Base-by-base conservation (phyloP, 2,113 vertebrate genomes). In the Ctenodactylus gundi region DNA sequence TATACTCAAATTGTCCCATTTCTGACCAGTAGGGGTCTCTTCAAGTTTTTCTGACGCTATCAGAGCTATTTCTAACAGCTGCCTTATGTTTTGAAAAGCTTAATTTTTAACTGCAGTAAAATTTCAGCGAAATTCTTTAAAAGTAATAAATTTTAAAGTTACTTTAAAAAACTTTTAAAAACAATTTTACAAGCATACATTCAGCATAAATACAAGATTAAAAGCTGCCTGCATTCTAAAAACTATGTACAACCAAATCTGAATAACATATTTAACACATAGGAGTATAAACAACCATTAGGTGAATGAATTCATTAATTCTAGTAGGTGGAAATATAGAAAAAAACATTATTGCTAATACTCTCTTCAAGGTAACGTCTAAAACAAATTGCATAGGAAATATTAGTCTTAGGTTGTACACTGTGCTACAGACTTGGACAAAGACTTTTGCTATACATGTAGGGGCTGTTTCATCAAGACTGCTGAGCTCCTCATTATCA, bases 101-200 rank as follows among this genome's bases (percentile, higher is more conserved):
- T 90, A 92, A 82, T 44, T 90, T 94, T 94, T 90, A 95, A 90
- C 62, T 55, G 67, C 31, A 85, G 72, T 41, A 77, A 44, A 88
- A 96, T 64, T 80, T 67, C 57, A 88, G 72, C 18, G n/a, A n/a
- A n/a, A n/a, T n/a, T n/a, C n/a, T n/a, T n/a, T n/a, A n/a, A n/a
- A n/a, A n/a, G n/a, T n/a, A n/a, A n/a, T n/a, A n/a, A n/a, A n/a
- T n/a, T n/a, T n/a, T n/a, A n/a, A n/a, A n/a, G n/a, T n/a, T n/a
- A n/a, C n/a, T n/a, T n/a, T n/a, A n/a, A n/a, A n/a, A n/a, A n/a
- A n/a, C n/a, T n/a, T n/a, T n/a, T 44, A 93, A 49, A 34, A 88
- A 39, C 70, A 85, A 62, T 70, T 92, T 57, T 67, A 53, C 92
- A 96, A 75, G 67, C 68, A 85, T 23, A 62, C 0, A 80, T 78